These are phyloP conservation scores for Epistrophella euchroma DNA, from an alignment of 2,888 invertebrate genomes.

Conservation along the genomic window DNA sequence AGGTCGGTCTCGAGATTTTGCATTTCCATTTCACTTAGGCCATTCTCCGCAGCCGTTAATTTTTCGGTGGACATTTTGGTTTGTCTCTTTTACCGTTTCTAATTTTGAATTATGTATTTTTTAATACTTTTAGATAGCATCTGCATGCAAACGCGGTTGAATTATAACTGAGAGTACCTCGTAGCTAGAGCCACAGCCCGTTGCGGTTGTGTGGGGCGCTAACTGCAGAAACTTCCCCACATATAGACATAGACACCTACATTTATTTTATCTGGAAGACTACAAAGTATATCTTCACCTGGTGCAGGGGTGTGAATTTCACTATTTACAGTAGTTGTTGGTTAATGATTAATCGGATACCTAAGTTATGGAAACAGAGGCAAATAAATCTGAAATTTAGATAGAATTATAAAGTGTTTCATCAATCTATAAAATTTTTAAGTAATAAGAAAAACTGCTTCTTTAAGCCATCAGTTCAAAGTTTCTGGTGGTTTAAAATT, in stretches of 20 bases:
- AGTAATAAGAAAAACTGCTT: no score
- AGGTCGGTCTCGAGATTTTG: constrained; percentile 46
- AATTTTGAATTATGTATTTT: constrained; percentile 32
- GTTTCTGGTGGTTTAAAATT: no score
- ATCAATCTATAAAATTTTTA: no score
- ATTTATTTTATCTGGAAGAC: constrained; percentile 24
- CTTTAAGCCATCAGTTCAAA: no score
- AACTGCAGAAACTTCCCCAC: background rate
- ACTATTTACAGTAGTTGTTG: background rate
- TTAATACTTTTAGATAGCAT: constrained; percentile 30
- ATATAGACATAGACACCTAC: no score
- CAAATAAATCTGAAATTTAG: no score
- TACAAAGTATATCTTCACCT: constrained; percentile 3
- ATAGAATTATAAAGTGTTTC: no score
- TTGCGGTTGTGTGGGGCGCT: constrained; percentile 31
- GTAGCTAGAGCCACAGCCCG: background rate
- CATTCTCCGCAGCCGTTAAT: constrained; percentile 31
- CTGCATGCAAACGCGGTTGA: constrained; percentile 59
- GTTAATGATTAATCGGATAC: background rate
- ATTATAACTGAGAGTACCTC: constrained; percentile 49
- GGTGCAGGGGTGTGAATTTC: background rate
- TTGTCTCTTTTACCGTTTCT: background rate
- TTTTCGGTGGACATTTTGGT: constrained; percentile 65
- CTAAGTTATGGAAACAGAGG: no score
- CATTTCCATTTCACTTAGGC: constrained; percentile 61